phyloP scores from a whole-genome alignment of 2,797 vertebrate genomes.

The Sebastes kiyomatsui region DNA sequence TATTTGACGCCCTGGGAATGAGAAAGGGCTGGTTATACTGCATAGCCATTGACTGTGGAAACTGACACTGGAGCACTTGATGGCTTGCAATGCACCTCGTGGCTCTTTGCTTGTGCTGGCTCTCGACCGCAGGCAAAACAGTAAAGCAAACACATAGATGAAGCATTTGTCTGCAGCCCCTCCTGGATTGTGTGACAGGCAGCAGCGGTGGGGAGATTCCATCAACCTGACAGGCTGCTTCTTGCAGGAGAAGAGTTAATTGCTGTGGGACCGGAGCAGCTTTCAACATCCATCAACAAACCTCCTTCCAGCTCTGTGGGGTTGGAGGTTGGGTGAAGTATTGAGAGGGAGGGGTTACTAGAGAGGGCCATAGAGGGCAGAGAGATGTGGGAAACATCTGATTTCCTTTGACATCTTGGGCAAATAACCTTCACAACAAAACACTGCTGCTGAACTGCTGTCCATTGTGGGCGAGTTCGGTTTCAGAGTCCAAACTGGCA shows the following conservation, averaged over 20 bases:
- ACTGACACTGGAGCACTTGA: constrained; percentile 27
- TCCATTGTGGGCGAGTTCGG: constrained; percentile 24
- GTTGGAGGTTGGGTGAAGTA: constrained; percentile 73
- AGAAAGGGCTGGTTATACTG: neutral
- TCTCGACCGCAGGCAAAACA: constrained; percentile 65
- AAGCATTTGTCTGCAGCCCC: constrained; percentile 77
- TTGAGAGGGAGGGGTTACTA: constrained; percentile 55
- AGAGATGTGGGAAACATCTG: constrained; percentile 72
- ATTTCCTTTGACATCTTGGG: constrained; percentile 74
- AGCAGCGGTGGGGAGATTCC: constrained; percentile 72
- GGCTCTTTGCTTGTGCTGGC: constrained; percentile 32
- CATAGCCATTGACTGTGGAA: constrained; percentile 1
- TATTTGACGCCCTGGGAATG: too few relatives aligned
- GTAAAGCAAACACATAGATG: constrained; percentile 77
- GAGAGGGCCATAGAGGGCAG: constrained; percentile 65
- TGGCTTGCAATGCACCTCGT: constrained; percentile 26
- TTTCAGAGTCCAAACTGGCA: neutral
- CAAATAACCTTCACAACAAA: constrained; percentile 78
- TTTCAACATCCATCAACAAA: constrained; percentile 82
- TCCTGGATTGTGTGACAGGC: constrained; percentile 72
- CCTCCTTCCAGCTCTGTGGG: constrained; percentile 67
- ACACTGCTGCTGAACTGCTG: constrained; percentile 40
- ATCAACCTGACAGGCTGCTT: constrained; percentile 80
- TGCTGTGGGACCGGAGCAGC: constrained; percentile 80
- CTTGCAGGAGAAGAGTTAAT: constrained; percentile 83